Evolutionary conservation across 1,140 invertebrate species (phyloP), one percentile per base, ranked within the genome.

Genomic region (Telenomus remus): DNA sequence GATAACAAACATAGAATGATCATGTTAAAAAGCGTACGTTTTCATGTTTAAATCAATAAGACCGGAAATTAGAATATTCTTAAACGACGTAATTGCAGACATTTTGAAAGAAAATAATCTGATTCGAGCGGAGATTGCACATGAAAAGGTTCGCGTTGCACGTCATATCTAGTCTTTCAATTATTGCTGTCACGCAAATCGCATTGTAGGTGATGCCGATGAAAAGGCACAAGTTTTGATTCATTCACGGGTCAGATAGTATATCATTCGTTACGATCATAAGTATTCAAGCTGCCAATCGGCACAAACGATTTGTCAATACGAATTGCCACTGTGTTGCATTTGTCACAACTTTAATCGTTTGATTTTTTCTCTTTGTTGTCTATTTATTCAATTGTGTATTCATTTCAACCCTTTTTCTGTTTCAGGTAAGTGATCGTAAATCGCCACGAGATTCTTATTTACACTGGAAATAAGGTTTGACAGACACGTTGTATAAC

Each of bases 341-440:
- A 53, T 12, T 57, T 53, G 11, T 53, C 47, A 14, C 33, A 3
- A 19, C 14, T 6, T 46, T n/a, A n/a, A n/a, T n/a, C n/a, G n/a
- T n/a, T 39, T 12, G 6, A 8, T 65, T 39, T n/a, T 0, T 15
- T 8, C 37, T 61, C 37, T 42, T 50, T 55, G 44, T 48, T 50
- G 42, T 15, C n/a, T 12, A 3, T 6, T 3, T 27, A 27, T 59
- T 46, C 44, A 12, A 59, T 35, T 53, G 53, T 54, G 57, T 14
- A 79, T 48, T 37, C 44, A 44, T 50, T 15, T 42, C 4, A 66
- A 49, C 55, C 37, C 54, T 70, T 54, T 80, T 63, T 84, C 33
- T 82, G 80, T 87, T 87, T 37, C 64, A 85, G 83, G 85, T 87
- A 81, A 87, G 85, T 85, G n/a, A 37, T 51, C 37, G 14, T 14